These are phyloP conservation scores for Scolopax rusticola DNA, from an alignment of 2,797 vertebrate species.

Conservation along the genomic window DNA sequence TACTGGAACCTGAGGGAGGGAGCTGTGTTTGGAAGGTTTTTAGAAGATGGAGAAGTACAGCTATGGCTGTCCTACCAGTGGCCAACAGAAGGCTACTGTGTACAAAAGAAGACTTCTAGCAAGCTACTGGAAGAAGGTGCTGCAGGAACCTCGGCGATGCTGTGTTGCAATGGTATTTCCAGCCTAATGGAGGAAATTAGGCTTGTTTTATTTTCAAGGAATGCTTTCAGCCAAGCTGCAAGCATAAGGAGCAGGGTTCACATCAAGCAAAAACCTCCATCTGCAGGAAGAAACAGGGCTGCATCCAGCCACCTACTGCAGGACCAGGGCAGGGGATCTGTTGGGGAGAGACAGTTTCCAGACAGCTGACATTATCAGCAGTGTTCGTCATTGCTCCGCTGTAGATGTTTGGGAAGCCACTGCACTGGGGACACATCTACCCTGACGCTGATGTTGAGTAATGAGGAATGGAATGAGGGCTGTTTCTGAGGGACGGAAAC, in stretches of 20 bases:
- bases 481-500: slow-evolving; percentile 17
- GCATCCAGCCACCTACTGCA: not conserved
- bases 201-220: not conserved
- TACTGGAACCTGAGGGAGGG: not conserved
- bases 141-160: not conserved
- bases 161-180: not conserved
- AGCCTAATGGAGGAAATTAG: not conserved
- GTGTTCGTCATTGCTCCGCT: not conserved
- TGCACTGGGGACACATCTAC: not conserved
- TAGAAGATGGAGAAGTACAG: not conserved
- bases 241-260: fast-evolving
- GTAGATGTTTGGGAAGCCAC: not conserved
- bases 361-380: not conserved
- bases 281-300: not conserved
- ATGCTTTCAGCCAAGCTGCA: not conserved
- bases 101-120: not conserved
- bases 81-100: no score
- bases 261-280: not conserved
- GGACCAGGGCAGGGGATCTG: not conserved
- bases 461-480: slow-evolving; percentile 3
- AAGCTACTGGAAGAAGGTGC: not conserved
- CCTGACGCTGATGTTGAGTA: not conserved
- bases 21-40: not conserved
- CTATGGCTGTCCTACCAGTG: not conserved
- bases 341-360: not conserved